These are phyloP conservation scores for Callimico goeldii DNA, from an alignment of 2,797 vertebrate genomes.

Conservation along the genomic window DNA sequence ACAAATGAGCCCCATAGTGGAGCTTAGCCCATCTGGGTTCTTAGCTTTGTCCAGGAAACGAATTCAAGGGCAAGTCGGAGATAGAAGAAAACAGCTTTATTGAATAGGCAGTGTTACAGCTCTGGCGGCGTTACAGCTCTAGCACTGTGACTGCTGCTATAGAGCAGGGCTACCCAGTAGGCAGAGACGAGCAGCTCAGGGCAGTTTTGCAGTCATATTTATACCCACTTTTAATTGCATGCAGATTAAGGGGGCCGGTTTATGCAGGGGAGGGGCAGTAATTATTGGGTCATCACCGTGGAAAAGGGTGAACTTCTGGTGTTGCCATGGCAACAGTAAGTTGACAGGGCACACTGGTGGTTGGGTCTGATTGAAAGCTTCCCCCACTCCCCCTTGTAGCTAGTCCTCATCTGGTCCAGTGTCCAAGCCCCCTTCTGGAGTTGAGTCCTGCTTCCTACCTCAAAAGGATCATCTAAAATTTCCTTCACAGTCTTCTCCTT, in stretches of 20 bases:
- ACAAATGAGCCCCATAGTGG: background rate
- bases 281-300: background rate
- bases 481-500: background rate
- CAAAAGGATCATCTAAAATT: slow-evolving; percentile 1
- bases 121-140: background rate
- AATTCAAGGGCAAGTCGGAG: background rate
- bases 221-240: background rate
- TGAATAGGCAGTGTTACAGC: background rate
- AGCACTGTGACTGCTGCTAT: background rate
- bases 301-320: background rate
- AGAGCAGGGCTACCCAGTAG: background rate
- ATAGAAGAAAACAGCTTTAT: background rate
- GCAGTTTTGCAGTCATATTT: background rate
- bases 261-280: background rate
- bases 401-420: background rate
- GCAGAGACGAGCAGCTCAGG: background rate
- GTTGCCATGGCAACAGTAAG: background rate
- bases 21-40: background rate
- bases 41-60: background rate
- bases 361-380: background rate
- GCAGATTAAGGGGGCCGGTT: background rate
- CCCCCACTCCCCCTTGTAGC: background rate
- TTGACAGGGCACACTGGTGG: background rate
- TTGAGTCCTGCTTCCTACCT: background rate
- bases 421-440: background rate